Percentiles rank a stretch among this genome's conserved stretches.
These are phyloP conservation scores for Colinus virginianus DNA, from an alignment of 2,113 vertebrate species.

Conservation along the genomic window DNA sequence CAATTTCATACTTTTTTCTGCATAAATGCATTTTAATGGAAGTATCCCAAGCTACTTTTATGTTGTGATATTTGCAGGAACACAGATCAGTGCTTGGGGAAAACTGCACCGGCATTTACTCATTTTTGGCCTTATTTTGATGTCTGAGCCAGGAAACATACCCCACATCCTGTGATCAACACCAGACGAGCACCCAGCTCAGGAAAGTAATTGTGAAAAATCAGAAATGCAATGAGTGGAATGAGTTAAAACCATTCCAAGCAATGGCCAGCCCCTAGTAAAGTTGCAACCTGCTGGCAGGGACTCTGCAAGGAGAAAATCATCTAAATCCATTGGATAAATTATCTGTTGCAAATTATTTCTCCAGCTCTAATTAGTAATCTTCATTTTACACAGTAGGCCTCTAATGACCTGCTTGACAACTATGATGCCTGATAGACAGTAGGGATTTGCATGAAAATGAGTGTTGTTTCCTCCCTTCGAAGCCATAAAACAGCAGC, in stretches of 20 bases:
- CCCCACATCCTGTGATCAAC: neutral
- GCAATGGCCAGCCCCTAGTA: rapidly evolving
- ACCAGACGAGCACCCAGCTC: neutral
- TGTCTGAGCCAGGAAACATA: neutral
- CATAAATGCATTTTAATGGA: neutral
- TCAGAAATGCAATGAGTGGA: neutral
- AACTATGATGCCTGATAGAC: conserved; percentile 61
- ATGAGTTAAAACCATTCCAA: conserved; percentile 9
- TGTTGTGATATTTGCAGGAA: neutral
- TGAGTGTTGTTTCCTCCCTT: conserved; percentile 50
- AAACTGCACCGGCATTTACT: neutral
- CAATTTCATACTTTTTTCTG: neutral
- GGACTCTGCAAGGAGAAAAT: conserved; percentile 32
- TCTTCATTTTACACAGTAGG: conserved; percentile 74
- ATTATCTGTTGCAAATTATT: conserved; percentile 72
- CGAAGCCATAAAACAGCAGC: neutral
- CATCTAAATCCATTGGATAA: conserved; percentile 44
- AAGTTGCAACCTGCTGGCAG: neutral
- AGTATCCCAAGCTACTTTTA: neutral
- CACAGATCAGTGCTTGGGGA: neutral
- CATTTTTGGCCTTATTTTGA: neutral
- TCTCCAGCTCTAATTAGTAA: conserved; percentile 70
- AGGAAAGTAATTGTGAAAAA: neutral
- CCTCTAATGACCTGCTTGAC: conserved; percentile 73
- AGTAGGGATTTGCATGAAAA: conserved; percentile 71